Conservation (phyloP, 2,888 invertebrate species). For the Myopa tessellatipennis region DNA sequence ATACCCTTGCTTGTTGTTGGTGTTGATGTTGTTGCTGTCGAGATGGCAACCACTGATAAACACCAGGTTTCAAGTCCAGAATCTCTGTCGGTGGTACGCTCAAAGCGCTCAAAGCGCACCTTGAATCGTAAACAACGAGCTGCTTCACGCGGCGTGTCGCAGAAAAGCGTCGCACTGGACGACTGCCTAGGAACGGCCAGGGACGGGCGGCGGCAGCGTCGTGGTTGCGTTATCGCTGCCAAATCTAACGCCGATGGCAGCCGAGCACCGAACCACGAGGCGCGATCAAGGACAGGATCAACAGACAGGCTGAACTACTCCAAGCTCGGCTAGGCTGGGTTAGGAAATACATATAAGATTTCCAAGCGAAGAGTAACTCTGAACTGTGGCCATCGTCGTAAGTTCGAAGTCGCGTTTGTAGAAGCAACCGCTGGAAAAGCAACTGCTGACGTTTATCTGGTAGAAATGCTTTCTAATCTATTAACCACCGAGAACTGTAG, state of each 20-base stretch:
- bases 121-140: not conserved
- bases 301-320: not conserved
- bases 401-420: no score
- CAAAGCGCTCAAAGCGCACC: not conserved
- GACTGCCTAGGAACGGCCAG: no score
- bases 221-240: conserved; percentile 30
- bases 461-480: conserved; percentile 30
- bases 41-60: conserved; percentile 49
- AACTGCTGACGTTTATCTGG: not conserved
- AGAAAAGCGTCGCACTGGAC: no score
- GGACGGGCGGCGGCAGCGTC: not conserved
- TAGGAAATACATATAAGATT: not conserved
- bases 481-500: not conserved
- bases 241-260: conserved; percentile 21
- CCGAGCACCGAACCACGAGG: not conserved
- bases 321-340: not conserved
- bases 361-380: no score
- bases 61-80: conserved; percentile 26
- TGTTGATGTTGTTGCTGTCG: conserved; percentile 49
- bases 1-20: conserved; percentile 37
- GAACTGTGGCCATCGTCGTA: no score
- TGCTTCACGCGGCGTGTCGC: not conserved
- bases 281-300: no score
- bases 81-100: conserved; percentile 42
- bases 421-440: no score